Conservation (phyloP, 1,140 invertebrate genomes). For the Drosophila obscura region DNA sequence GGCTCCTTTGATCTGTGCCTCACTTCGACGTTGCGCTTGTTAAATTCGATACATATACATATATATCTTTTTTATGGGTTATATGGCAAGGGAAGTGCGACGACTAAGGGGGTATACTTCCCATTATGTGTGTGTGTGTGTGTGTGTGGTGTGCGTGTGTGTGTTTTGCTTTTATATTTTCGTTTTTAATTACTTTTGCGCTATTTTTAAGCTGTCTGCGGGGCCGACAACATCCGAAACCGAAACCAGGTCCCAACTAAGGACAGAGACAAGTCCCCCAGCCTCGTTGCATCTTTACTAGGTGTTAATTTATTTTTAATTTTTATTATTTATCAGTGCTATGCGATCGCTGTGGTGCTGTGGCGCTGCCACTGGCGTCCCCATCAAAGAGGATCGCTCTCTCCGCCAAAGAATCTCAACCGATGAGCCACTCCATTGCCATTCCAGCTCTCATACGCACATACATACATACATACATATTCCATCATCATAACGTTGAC, state of each 20-base stretch:
- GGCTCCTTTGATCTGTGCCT: slow-evolving; percentile 65
- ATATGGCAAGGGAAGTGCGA: slow-evolving; percentile 2
- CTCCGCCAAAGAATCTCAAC: neutral
- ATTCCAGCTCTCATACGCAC: slow-evolving; percentile 1
- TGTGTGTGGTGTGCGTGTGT: slow-evolving; percentile 47
- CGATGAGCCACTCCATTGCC: too few species aligned
- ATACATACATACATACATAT: slow-evolving; percentile 1
- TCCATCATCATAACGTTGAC: slow-evolving; percentile 73
- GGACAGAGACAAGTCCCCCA: slow-evolving; percentile 16
- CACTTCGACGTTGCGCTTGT: slow-evolving; percentile 59
- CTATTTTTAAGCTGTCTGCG: slow-evolving; percentile 75
- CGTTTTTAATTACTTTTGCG: slow-evolving; percentile 80
- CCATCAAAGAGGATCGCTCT: slow-evolving; percentile 39
- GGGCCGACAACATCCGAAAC: slow-evolving; percentile 33
- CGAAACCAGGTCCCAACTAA: slow-evolving; percentile 43
- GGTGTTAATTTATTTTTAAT: slow-evolving; percentile 83
- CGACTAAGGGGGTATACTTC: neutral
- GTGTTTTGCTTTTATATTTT: slow-evolving; percentile 65
- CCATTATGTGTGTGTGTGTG: neutral
- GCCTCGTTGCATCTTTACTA: slow-evolving; percentile 67
- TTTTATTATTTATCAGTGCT: slow-evolving; percentile 79
- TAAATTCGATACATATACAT: slow-evolving; percentile 70
- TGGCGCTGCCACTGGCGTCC: slow-evolving; percentile 11
- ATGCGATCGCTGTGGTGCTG: slow-evolving; percentile 48
- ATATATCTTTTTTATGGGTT: slow-evolving; percentile 51